Percentiles rank a stretch among this genome's conserved stretches.
Conservation (phyloP, 2,888 invertebrate species). For the Stenodema calcarata region DNA sequence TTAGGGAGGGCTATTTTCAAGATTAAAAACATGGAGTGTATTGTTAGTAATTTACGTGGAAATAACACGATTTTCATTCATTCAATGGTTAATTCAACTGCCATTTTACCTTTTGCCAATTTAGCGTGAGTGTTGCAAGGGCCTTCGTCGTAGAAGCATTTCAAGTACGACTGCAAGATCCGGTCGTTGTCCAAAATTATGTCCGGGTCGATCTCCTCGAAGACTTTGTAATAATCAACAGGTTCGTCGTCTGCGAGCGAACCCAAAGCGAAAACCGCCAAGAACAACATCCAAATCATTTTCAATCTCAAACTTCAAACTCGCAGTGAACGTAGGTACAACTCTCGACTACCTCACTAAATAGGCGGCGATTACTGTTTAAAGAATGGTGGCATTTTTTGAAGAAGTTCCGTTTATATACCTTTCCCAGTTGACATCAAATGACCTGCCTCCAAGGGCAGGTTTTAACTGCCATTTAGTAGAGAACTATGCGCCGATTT, state of each 20-base stretch:
- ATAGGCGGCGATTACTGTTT: no score
- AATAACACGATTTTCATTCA: no score
- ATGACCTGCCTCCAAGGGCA: no score
- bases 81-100: no score
- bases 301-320: no score
- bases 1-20: no score
- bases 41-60: no score
- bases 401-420: not conserved
- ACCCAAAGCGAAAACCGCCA: not conserved
- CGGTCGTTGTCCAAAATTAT: slow-evolving; percentile 43
- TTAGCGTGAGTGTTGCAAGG: slow-evolving; percentile 35
- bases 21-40: no score
- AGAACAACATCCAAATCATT: not conserved
- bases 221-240: slow-evolving; percentile 23
- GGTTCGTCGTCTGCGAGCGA: not conserved
- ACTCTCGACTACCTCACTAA: not conserved
- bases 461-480: no score
- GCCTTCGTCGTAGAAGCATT: slow-evolving; percentile 45
- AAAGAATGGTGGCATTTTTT: not conserved
- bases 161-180: slow-evolving; percentile 28
- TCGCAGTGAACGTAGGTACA: not conserved
- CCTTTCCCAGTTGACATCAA: no score
- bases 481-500: no score
- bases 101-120: slow-evolving; percentile 28
- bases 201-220: slow-evolving; percentile 48